Evolutionary conservation across 1,140 invertebrate genomes (phyloP).

Genomic region (Zelostemma sp.): DNA sequence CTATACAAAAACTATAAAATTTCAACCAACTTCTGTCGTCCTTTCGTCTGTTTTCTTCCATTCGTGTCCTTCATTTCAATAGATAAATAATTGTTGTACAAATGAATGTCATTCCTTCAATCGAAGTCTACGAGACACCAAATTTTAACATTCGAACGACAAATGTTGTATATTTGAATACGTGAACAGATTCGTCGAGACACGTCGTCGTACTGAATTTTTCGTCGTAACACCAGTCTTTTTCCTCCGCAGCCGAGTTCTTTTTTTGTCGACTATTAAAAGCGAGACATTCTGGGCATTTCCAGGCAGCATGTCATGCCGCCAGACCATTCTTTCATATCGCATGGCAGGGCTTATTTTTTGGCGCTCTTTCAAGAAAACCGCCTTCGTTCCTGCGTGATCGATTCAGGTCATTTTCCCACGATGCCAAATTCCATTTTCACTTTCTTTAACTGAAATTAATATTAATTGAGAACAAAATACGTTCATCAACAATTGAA

Average conservation of each 20-base stretch:
- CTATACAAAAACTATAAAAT: no score
- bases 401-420: slow-evolving; percentile 17
- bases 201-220: slow-evolving; percentile 19
- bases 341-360: slow-evolving; percentile 32
- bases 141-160: slow-evolving; percentile 14
- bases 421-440: neutral
- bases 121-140: no score
- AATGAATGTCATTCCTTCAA: no score
- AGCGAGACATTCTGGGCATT: slow-evolving; percentile 31
- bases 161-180: slow-evolving; percentile 9
- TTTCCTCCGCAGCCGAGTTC: slow-evolving; percentile 49
- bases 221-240: slow-evolving; percentile 42
- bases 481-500: neutral
- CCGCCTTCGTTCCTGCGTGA: neutral
- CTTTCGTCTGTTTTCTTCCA: no score
- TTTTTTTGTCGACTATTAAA: slow-evolving; percentile 59
- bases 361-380: slow-evolving; percentile 8
- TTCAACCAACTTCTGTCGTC: no score
- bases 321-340: slow-evolving; percentile 35
- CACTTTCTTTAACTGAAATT: neutral
- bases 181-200: slow-evolving; percentile 14
- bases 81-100: no score
- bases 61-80: no score
- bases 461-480: neutral
- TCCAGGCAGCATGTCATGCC: slow-evolving; percentile 39